phyloP scores from a whole-genome alignment of 2,113 vertebrate species.

The Calypte anna region DNA sequence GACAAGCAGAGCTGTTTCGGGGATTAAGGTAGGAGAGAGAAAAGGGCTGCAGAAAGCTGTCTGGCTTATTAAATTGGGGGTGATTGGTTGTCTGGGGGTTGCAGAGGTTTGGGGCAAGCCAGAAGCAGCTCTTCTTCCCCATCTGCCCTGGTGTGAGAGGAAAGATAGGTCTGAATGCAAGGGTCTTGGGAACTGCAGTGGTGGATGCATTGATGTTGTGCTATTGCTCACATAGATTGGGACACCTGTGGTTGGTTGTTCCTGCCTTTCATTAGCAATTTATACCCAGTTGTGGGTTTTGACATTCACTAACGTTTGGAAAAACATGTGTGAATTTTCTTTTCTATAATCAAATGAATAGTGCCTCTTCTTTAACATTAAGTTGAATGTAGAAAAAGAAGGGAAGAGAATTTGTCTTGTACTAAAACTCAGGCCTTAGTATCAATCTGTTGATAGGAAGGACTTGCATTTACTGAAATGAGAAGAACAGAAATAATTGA shows the following conservation, averaged over 20 bases:
- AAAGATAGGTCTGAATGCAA: neutral
- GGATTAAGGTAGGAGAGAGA: neutral
- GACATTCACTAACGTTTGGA: neutral
- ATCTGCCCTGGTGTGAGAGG: rapidly evolving
- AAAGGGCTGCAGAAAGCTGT: neutral
- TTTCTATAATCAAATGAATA: neutral
- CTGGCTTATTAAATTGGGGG: neutral
- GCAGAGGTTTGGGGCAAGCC: neutral
- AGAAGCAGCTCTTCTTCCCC: neutral
- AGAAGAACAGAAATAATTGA: neutral
- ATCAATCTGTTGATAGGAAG: neutral
- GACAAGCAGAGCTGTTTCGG: neutral
- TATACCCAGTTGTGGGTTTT: neutral
- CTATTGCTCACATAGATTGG: neutral
- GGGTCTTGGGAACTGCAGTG: neutral
- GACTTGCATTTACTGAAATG: neutral
- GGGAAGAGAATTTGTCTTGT: neutral
- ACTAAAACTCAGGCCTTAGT: neutral
- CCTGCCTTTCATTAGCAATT: neutral
- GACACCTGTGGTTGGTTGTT: neutral
- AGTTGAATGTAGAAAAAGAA: neutral
- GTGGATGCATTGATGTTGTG: no score
- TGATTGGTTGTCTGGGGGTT: neutral
- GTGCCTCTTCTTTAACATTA: neutral
- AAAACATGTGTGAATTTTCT: neutral